Evolutionary conservation across 2,113 vertebrate genomes (phyloP).

Genomic region (Kobus ellipsiprymnus): DNA sequence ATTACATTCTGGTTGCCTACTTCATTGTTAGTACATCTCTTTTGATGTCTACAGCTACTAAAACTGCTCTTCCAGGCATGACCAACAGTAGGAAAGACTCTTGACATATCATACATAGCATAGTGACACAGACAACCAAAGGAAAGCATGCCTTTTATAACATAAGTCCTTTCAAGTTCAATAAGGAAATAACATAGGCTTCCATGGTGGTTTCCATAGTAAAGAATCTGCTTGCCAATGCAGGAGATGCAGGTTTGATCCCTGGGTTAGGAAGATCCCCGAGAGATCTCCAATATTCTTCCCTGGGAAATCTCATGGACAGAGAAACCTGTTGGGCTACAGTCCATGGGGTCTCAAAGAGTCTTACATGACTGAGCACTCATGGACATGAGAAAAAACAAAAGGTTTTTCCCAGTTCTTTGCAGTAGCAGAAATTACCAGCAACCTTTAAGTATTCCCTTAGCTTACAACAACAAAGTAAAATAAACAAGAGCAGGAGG

Average conservation of each 20-base stretch:
- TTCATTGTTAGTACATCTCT: neutral
- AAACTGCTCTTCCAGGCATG: neutral
- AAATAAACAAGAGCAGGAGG: too few relatives aligned
- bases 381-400: neutral
- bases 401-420: neutral
- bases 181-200: neutral
- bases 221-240: neutral
- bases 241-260: neutral
- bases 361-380: neutral
- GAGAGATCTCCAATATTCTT: neutral
- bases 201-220: neutral
- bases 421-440: neutral
- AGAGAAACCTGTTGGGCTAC: neutral
- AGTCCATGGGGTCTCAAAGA: neutral
- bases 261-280: neutral
- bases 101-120: neutral
- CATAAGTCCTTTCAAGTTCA: neutral
- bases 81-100: neutral
- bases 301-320: neutral
- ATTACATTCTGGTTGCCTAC: neutral
- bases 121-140: neutral
- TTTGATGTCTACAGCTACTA: neutral
- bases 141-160: neutral
- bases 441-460: neutral
- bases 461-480: neutral